A percentile compares a stretch with the other conserved stretches of the same genome.
phyloP scores from a whole-genome alignment of 2,797 vertebrate species.

The Psittacula echo region DNA sequence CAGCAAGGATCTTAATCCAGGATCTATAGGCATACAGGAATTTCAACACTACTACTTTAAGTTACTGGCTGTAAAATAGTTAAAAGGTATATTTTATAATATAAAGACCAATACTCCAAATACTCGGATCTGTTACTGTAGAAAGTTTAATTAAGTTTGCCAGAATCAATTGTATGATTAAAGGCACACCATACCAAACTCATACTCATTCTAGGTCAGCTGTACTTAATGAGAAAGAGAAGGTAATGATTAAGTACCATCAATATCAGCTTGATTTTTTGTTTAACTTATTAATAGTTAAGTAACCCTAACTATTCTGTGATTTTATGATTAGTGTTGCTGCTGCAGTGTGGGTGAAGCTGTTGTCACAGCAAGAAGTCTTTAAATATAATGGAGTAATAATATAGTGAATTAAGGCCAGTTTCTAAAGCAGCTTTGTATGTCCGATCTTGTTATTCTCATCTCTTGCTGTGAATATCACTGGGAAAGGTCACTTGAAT shows the following conservation, averaged over 20 bases:
- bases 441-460: conserved; percentile 49
- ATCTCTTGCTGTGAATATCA: conserved; percentile 68
- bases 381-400: conserved; percentile 67
- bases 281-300: background rate
- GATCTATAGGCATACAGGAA: background rate
- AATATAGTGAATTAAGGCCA: background rate
- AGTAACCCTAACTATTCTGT: background rate
- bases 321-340: background rate
- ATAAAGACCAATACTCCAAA: background rate
- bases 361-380: background rate
- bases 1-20: background rate
- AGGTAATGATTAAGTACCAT: background rate
- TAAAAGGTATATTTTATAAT: background rate
- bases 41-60: background rate
- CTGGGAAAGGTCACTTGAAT: conserved; percentile 69
- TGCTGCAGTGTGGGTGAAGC: background rate
- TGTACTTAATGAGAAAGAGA: background rate
- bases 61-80: background rate
- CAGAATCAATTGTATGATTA: background rate
- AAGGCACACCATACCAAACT: background rate
- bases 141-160: background rate
- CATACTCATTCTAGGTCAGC: background rate
- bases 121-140: background rate
- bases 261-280: background rate
- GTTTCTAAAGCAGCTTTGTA: background rate